Percentiles rank a stretch among this genome's conserved stretches.
Evolutionary conservation across 2,797 vertebrate genomes (phyloP).

Genomic region (Sebastes kiyomatsui): DNA sequence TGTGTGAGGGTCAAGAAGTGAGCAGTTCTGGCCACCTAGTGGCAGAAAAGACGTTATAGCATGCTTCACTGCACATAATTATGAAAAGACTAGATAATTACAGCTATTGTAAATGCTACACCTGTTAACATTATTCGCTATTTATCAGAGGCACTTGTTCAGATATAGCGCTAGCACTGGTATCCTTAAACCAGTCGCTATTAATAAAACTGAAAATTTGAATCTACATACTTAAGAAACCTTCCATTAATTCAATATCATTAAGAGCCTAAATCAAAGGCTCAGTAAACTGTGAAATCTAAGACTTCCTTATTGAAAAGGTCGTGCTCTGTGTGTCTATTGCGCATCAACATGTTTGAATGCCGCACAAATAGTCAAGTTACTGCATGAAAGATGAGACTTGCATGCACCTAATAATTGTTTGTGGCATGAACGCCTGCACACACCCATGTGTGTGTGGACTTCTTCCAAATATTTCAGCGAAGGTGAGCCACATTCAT

Average conservation of each 20-base stretch:
- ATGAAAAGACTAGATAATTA: not conserved
- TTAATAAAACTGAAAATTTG: not conserved
- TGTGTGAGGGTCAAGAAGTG: not conserved
- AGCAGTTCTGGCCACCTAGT: slow-evolving; percentile 66
- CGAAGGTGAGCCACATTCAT: slow-evolving; percentile 17
- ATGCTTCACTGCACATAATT: not conserved
- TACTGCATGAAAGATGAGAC: not conserved
- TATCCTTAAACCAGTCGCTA: not conserved
- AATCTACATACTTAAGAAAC: not conserved
- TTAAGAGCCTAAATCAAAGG: not conserved
- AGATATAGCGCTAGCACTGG: too few species aligned
- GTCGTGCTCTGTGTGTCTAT: not conserved
- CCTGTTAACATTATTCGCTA: not conserved
- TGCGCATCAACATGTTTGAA: slow-evolving; percentile 8
- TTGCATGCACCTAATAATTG: slow-evolving; percentile 5
- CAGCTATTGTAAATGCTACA: not conserved
- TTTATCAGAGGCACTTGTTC: not conserved
- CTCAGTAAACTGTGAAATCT: not conserved
- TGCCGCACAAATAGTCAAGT: not conserved
- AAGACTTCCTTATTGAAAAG: not conserved
- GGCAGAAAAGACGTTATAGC: slow-evolving; percentile 13
- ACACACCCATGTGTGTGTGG: slow-evolving; percentile 20
- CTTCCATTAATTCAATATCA: not conserved
- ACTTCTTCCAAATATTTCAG: slow-evolving; percentile 39
- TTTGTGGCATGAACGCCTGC: not conserved